phyloP scores from a whole-genome alignment of 2,888 invertebrate species.

The Pseudoips prasinana region DNA sequence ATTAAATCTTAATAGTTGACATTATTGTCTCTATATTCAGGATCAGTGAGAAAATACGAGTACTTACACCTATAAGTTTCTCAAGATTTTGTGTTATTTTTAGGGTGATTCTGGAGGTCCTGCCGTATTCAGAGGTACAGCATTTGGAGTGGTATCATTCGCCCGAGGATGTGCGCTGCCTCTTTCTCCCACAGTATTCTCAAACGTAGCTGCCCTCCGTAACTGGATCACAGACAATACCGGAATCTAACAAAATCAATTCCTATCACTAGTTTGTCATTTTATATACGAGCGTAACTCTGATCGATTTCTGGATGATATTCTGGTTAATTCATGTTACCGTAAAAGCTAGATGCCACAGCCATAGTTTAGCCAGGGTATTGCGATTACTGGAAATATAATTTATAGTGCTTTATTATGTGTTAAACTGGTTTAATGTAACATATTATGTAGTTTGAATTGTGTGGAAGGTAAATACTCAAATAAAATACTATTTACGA shows the following conservation, averaged over 20 bases:
- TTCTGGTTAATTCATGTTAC: conserved; percentile 7
- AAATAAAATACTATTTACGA: too few relatives aligned
- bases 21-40: too few relatives aligned
- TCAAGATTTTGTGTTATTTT: too few relatives aligned
- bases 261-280: conserved; percentile 17
- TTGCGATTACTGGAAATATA: neutral
- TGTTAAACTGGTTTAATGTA: neutral
- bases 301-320: conserved; percentile 38
- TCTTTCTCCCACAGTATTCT: conserved; percentile 74
- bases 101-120: conserved; percentile 78
- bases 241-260: conserved; percentile 48
- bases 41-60: too few relatives aligned
- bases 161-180: conserved; percentile 74
- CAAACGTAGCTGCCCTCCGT: conserved; percentile 65
- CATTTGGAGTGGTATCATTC: conserved; percentile 73
- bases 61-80: too few relatives aligned
- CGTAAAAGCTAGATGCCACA: too few relatives aligned
- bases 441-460: neutral
- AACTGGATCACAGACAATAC: conserved; percentile 70
- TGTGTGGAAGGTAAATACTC: neutral
- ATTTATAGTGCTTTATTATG: too few relatives aligned
- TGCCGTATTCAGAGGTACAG: conserved; percentile 70
- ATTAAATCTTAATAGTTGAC: too few relatives aligned
- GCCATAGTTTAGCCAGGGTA: neutral
- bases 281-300: conserved; percentile 31